Evolutionary conservation across 2,113 vertebrate species (phyloP).

Genomic region (Poeciliopsis retropinna): DNA sequence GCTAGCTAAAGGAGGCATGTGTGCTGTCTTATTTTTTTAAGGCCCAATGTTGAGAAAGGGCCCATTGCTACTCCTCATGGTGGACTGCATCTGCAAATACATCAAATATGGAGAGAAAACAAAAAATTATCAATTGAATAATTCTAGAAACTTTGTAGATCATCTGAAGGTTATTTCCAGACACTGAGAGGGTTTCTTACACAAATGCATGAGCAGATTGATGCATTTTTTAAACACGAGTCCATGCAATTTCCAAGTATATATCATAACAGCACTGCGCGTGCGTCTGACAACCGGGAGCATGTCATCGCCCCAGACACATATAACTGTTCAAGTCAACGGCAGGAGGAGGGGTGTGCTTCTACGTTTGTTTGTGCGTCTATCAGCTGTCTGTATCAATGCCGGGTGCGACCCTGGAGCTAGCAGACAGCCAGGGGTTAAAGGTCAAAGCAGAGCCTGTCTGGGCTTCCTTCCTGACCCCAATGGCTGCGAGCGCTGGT

Average conservation of each 20-base stretch:
- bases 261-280: not conserved
- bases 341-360: constrained; percentile 2
- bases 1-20: not conserved
- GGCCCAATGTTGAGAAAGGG: not conserved
- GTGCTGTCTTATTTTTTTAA: not conserved
- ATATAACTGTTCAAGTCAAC: constrained; percentile 41
- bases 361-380: constrained; percentile 55
- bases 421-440: constrained; percentile 81
- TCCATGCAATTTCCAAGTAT: not conserved
- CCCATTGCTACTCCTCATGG: constrained; percentile 14
- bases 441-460: constrained; percentile 76
- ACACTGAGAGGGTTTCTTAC: not conserved
- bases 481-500: constrained; percentile 37
- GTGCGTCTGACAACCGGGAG: constrained; percentile 11
- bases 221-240: not conserved
- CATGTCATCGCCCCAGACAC: constrained; percentile 19
- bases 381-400: constrained; percentile 78
- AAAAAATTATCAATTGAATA: constrained; percentile 8
- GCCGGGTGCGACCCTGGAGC: constrained; percentile 73
- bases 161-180: not conserved
- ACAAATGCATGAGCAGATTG: not conserved
- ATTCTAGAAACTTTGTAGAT: not conserved
- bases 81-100: constrained; percentile 54
- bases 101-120: constrained; percentile 34
- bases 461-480: constrained; percentile 79